A percentile compares a stretch with the other conserved stretches of the same genome.
Conservation (phyloP, 1,140 invertebrate species). For the Dolichoris vasculosae region DNA sequence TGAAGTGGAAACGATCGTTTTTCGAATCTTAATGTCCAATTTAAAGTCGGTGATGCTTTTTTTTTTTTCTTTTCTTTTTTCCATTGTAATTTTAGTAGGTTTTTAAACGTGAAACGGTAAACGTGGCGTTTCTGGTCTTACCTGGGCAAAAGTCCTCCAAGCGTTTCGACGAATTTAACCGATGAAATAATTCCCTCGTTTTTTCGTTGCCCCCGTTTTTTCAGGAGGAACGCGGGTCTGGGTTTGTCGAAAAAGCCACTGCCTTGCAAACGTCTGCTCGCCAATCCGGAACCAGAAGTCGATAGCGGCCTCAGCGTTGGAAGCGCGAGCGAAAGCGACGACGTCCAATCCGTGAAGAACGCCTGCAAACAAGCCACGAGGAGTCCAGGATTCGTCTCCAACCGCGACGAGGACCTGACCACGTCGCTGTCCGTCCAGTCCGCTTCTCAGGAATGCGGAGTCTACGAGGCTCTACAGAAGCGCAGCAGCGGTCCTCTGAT, state of each 20-base stretch:
- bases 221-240: constrained; percentile 60
- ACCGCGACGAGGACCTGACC: constrained; percentile 48
- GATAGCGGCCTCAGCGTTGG: constrained; percentile 69
- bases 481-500: constrained; percentile 73
- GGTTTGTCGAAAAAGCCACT: constrained; percentile 64
- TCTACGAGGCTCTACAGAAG: not conserved
- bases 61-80: no score
- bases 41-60: no score
- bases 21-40: no score
- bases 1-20: no score
- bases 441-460: not conserved
- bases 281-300: constrained; percentile 63
- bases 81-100: no score
- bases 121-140: no score
- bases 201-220: not conserved
- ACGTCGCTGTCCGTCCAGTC: constrained; percentile 48
- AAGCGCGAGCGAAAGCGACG: constrained; percentile 72
- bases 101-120: no score
- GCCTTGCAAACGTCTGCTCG: constrained; percentile 59
- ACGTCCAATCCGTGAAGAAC: constrained; percentile 66
- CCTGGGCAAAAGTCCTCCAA: no score
- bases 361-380: constrained; percentile 38
- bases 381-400: not conserved
- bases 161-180: no score
- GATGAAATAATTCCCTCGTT: no score